phyloP scores from a whole-genome alignment of 2,888 invertebrate genomes.

The Drosophila conformis region DNA sequence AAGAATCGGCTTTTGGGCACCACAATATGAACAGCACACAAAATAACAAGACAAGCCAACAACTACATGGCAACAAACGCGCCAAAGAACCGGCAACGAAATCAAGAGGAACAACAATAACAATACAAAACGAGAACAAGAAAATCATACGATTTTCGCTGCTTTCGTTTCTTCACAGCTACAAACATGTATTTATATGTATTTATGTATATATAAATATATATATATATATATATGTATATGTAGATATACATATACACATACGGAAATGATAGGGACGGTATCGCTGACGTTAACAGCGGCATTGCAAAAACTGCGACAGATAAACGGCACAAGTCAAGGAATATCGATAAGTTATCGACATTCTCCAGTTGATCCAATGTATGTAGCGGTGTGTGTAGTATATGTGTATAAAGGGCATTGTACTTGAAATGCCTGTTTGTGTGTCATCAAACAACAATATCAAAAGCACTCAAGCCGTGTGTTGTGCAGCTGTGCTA shows the following conservation, averaged over 20 bases:
- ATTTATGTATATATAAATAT: neutral
- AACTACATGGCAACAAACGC: conserved; percentile 40
- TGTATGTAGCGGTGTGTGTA: conserved; percentile 5
- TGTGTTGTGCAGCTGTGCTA: conserved; percentile 36
- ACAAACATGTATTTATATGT: neutral
- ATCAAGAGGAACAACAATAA: conserved; percentile 30
- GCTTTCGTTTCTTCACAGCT: conserved; percentile 29
- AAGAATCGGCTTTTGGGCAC: conserved; percentile 1
- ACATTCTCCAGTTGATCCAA: conserved; percentile 32
- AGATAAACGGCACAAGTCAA: conserved; percentile 35
- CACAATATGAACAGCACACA: conserved; percentile 7
- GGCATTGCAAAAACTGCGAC: conserved; percentile 29
- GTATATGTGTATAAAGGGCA: conserved; percentile 8
- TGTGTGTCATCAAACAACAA: conserved; percentile 15
- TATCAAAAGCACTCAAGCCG: conserved; percentile 2
- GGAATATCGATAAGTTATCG: conserved; percentile 37
- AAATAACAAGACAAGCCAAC: conserved; percentile 8
- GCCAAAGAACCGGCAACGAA: conserved; percentile 46
- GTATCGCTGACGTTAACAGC: conserved; percentile 40
- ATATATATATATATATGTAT: neutral
- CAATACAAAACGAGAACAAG: conserved; percentile 39
- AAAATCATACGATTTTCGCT: conserved; percentile 72
- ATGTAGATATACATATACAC: no score
- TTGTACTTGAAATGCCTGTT: conserved; percentile 41
- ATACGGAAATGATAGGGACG: conserved; percentile 17